Percentiles rank a stretch among this genome's conserved stretches.
Conservation (phyloP, 2,797 vertebrate genomes). For the Semotilus atromaculatus region DNA sequence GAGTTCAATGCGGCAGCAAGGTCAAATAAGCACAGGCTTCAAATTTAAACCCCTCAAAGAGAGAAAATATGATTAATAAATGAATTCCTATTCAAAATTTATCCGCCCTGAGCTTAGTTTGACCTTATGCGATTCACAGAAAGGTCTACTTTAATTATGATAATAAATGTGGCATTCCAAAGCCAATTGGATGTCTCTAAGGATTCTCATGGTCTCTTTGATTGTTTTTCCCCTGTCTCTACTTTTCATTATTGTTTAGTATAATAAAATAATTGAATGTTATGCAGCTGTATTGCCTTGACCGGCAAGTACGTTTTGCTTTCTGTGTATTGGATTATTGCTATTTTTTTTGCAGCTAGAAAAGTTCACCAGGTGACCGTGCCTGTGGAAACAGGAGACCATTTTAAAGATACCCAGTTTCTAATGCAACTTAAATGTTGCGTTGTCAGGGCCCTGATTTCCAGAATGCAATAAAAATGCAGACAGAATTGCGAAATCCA, state of each 20-base stretch:
- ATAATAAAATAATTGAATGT: slow-evolving; percentile 66
- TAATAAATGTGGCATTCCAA: slow-evolving; percentile 75
- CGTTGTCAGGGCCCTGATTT: neutral
- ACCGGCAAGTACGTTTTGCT: slow-evolving; percentile 21
- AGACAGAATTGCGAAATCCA: neutral
- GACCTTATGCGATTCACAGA: slow-evolving; percentile 72
- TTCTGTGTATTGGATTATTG: slow-evolving; percentile 15
- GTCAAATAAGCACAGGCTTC: slow-evolving; percentile 64
- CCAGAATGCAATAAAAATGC: neutral
- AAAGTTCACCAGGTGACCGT: neutral
- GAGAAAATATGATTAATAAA: slow-evolving; percentile 67
- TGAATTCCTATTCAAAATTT: slow-evolving; percentile 64
- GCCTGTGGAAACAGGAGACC: neutral
- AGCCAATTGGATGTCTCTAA: slow-evolving; percentile 51
- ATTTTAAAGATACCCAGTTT: neutral
- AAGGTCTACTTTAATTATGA: slow-evolving; percentile 73
- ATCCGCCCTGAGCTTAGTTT: slow-evolving; percentile 67
- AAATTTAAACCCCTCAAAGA: slow-evolving; percentile 55
- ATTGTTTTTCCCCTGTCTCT: slow-evolving; percentile 68
- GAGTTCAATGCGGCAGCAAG: slow-evolving; percentile 59
- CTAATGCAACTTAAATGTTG: neutral
- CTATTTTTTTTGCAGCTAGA: neutral
- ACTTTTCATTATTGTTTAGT: slow-evolving; percentile 70
- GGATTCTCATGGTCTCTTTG: slow-evolving; percentile 63
- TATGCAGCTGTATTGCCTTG: slow-evolving; percentile 52